Conservation (phyloP, 1,140 invertebrate species). For the Drosophila melanica region DNA sequence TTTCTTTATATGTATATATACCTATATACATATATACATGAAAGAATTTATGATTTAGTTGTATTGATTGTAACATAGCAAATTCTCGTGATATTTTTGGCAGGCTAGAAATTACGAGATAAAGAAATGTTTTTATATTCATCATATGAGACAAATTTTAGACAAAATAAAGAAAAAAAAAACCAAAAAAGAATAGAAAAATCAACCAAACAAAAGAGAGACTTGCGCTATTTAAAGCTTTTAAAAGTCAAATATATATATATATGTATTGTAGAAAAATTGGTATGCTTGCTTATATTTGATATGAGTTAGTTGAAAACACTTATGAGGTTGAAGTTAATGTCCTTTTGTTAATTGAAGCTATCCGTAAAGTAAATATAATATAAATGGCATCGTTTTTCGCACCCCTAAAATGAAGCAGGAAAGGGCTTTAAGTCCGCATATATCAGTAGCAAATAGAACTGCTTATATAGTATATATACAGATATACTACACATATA, state of each 20-base stretch:
- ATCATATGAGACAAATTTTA: constrained; percentile 31
- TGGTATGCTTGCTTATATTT: constrained; percentile 74
- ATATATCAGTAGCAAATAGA: constrained; percentile 73
- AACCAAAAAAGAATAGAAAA: constrained; percentile 37
- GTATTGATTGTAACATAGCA: constrained; percentile 59
- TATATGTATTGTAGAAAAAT: constrained; percentile 55
- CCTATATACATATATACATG: background rate
- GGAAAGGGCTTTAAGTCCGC: constrained; percentile 76
- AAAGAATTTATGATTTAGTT: constrained; percentile 5
- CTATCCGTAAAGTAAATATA: constrained; percentile 13
- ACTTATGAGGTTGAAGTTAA: constrained; percentile 61
- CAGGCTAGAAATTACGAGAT: constrained; percentile 31
- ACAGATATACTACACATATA: constrained; percentile 12
- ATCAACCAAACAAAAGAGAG: constrained; percentile 55
- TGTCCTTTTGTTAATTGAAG: constrained; percentile 46
- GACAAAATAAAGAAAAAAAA: constrained; percentile 29
- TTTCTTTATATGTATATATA: background rate
- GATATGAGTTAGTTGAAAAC: constrained; percentile 77
- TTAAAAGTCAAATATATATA: constrained; percentile 50
- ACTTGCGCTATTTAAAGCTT: constrained; percentile 76
- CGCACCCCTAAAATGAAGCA: constrained; percentile 55
- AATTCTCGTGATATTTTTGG: constrained; percentile 75
- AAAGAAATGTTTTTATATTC: constrained; percentile 50
- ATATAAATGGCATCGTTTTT: constrained; percentile 16
- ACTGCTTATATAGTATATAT: constrained; percentile 41